Base-by-base conservation (phyloP, 2,797 vertebrate genomes). In the Galagoides demidoff region DNA sequence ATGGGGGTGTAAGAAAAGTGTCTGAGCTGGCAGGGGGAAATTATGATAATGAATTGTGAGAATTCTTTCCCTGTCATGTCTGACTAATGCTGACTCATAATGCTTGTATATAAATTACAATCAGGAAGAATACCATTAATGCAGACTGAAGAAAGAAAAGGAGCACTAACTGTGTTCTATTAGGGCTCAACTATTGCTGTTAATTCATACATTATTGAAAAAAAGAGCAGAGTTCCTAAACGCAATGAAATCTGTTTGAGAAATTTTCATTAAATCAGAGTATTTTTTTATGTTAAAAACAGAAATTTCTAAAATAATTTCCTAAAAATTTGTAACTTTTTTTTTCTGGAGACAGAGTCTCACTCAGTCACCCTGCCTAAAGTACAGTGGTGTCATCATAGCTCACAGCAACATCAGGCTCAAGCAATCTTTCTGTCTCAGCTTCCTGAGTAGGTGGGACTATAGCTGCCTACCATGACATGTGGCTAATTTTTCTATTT, bases 241-340 rank as follows among this genome's bases (percentile, higher is more conserved):
- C 1, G 76, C 61, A 94, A 85, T 76, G 11, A 91, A 92, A 90
- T 68, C 39, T 23, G 83, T 57, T 31, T 55, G 57, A 92, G 39
- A 89, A 49, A n/a, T 89, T 88, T 52, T 91, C 91, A 76, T 81
- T 89, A 91, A 95, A 82, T 70, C 84, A 79, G n/a, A 13, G 52
- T 34, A 25, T 37, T 37, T 79, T 78, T 55, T 78, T 11, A 23
- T 57, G 49, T 63, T 85, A 85, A 88, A 92, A 68, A 25, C 17
- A 71, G 23, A 92, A 83, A 43, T 91, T 89, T 94, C 45, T 52
- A 87, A 90, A 95, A 64, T n/a, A 90, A 85, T 86, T 84, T 71
- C 89, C n/a, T 92, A 73, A 84, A 43, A 43, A 79, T 78, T 78
- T 57, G 37, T 3, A 95, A 90, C 78, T 84, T 93, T 52, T 52